Conservation (phyloP, 2,888 invertebrate species). For the Oasisia sp. region DNA sequence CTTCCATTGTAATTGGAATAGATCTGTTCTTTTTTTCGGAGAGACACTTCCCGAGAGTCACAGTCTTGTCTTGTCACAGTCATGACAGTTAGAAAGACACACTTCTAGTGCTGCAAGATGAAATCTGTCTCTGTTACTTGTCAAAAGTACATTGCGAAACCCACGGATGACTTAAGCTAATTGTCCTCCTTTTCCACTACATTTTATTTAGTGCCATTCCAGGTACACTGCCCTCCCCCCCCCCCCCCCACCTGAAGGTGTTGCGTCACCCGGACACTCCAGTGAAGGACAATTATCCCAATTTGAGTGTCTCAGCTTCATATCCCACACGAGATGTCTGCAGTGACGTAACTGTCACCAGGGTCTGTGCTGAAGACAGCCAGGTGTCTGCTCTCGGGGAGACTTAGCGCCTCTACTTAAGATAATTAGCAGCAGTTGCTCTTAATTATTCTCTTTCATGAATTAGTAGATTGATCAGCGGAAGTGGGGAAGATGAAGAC, state of each 20-base stretch:
- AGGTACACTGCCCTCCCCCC: not conserved
- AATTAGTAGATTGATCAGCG: not conserved
- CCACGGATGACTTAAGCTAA: not conserved
- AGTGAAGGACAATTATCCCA: not conserved
- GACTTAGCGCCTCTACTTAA: not conserved
- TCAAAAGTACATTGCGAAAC: not conserved
- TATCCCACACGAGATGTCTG: not conserved
- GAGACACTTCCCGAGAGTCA: not conserved
- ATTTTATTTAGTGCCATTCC: not conserved
- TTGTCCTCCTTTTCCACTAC: not conserved
- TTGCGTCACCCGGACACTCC: not conserved
- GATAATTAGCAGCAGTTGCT: not conserved
- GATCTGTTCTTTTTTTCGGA: not conserved
- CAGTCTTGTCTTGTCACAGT: not conserved
- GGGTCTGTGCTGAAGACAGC: not conserved
- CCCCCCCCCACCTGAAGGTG: not conserved
- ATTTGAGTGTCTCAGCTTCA: constrained; percentile 13
- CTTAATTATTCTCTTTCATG: not conserved
- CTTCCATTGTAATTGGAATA: not conserved
- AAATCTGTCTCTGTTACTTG: not conserved
- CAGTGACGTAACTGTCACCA: not conserved
- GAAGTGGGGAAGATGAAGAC: not conserved
- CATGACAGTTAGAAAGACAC: not conserved
- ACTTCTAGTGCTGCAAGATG: not conserved
- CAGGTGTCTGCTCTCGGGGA: not conserved